phyloP scores from a whole-genome alignment of 2,888 invertebrate species.

The Plebejus anna region DNA sequence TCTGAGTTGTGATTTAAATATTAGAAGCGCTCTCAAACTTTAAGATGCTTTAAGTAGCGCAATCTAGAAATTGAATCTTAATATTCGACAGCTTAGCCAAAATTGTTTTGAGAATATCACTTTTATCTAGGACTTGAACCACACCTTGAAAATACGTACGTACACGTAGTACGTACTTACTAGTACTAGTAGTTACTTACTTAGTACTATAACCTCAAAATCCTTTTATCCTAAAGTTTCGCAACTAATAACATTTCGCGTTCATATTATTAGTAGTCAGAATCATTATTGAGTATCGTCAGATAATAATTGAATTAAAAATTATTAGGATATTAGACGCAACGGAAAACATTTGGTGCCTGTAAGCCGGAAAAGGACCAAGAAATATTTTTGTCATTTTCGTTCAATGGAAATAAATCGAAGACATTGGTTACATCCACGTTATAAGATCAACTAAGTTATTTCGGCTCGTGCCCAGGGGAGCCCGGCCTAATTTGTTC shows the following conservation, averaged over 20 bases:
- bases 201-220: too few species aligned
- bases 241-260: too few species aligned
- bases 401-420: background rate
- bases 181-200: too few species aligned
- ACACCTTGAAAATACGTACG: too few species aligned
- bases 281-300: background rate
- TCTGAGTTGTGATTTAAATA: background rate
- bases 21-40: background rate
- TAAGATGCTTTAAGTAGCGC: background rate
- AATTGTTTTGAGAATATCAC: background rate
- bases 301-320: background rate
- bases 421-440: slow-evolving; percentile 7
- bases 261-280: too few species aligned
- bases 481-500: background rate
- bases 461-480: slow-evolving; percentile 1
- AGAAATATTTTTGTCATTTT: background rate
- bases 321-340: background rate
- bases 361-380: background rate
- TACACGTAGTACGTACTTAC: too few species aligned
- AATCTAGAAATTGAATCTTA: background rate
- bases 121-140: background rate
- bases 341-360: too few species aligned
- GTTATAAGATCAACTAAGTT: slow-evolving; percentile 3
- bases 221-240: too few species aligned
- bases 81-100: background rate